phyloP scores from a whole-genome alignment of 2,797 vertebrate genomes.

The Melanotaenia parkinsoni region DNA sequence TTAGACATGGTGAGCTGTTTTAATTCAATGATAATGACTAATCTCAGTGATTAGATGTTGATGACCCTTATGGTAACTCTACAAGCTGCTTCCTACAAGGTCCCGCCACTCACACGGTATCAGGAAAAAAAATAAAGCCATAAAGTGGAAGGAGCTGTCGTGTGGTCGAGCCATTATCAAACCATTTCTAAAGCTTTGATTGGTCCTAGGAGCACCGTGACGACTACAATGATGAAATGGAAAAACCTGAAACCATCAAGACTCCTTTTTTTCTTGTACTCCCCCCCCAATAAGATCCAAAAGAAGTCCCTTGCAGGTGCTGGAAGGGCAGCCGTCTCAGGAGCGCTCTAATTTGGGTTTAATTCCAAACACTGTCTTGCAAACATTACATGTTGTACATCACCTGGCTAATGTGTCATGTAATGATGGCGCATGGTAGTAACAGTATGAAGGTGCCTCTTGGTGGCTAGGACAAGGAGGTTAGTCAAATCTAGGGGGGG shows the following conservation, averaged over 20 bases:
- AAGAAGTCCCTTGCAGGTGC: background rate
- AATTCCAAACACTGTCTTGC: background rate
- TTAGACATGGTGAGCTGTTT: conserved; percentile 28
- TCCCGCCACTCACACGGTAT: background rate
- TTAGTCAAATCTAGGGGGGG: background rate
- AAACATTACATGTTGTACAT: background rate
- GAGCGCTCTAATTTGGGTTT: background rate
- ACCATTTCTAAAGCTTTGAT: background rate
- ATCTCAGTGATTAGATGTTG: conserved; percentile 12
- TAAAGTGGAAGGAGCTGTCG: background rate
- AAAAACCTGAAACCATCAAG: background rate
- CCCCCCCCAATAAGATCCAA: background rate
- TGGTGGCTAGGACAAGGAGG: background rate
- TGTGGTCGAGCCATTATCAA: background rate
- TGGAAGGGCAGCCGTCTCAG: background rate
- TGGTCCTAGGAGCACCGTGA: background rate
- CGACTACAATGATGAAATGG: background rate
- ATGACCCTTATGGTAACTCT: conserved; percentile 17
- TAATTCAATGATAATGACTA: conserved; percentile 35
- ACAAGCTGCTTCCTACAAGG: conserved; percentile 12
- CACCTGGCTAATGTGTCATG: background rate
- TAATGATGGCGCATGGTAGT: background rate
- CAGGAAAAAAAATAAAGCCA: background rate
- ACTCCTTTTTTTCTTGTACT: background rate
- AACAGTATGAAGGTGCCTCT: background rate